Conservation (phyloP, 2,113 vertebrate genomes). For the Sebastes schlegelii region DNA sequence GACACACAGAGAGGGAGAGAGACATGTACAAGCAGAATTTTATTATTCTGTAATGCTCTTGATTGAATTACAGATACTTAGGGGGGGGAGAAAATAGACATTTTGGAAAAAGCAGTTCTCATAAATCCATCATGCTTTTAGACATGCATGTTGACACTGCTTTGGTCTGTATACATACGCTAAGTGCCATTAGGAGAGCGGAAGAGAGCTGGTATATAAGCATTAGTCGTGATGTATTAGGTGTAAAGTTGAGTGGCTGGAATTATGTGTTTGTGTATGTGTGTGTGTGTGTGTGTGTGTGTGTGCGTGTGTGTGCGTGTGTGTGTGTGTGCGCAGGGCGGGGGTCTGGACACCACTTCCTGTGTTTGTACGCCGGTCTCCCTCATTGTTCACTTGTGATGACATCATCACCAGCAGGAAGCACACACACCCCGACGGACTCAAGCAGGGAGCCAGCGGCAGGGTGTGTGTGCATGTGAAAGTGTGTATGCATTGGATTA, state of each 20-base stretch:
- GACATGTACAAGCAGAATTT: neutral
- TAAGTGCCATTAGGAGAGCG: neutral
- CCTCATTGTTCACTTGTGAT: conserved; percentile 80
- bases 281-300: conserved; percentile 41
- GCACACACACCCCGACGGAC: conserved; percentile 63
- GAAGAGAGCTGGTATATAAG: conserved; percentile 1
- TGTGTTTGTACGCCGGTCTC: conserved; percentile 85
- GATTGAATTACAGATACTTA: neutral
- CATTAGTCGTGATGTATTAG: conserved; percentile 13
- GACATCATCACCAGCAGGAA: conserved; percentile 82
- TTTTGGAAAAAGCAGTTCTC: neutral
- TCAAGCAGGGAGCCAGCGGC: conserved; percentile 43
- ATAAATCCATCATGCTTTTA: neutral
- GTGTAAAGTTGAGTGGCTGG: conserved; percentile 40
- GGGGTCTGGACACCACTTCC: conserved; percentile 82
- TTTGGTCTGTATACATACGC: neutral
- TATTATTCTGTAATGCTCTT: neutral
- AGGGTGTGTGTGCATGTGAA: conserved; percentile 24
- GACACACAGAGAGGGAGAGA: neutral
- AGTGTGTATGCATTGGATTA: conserved; percentile 3
- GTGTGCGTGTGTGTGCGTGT: conserved; percentile 25
- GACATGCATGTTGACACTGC: neutral
- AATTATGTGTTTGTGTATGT: conserved; percentile 32
- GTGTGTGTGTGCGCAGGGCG: conserved; percentile 61
- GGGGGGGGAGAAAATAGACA: neutral